Base-by-base conservation (phyloP, 2,113 vertebrate genomes). In the Lampris megalopsis region DNA sequence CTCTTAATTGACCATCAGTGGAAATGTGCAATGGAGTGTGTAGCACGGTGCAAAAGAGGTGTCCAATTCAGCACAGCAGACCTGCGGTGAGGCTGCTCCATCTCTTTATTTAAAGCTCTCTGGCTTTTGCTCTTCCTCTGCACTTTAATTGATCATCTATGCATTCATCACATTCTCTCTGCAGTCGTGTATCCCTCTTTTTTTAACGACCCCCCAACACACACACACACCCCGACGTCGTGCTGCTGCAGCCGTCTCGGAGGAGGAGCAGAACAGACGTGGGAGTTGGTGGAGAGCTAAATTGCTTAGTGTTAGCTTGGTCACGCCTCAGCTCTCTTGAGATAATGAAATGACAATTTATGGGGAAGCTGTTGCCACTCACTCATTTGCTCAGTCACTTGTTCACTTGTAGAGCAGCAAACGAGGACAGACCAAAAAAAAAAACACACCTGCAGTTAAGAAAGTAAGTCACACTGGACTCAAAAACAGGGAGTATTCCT, bases 341-440 rank as follows among this genome's bases (percentile, higher is more conserved):
- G 92, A 93, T 94, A 94, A 94, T 92, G 92, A 93, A 94, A 93
- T 90, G 88, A 93, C 90, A 94, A 94, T 94, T 94, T 94, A 94
- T 92, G 78, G 85, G 84, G 89, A 92, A 92, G 89, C 86, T 91
- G 88, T 84, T 93, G 89, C 90, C 78, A 72, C 88, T 90, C 78
- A 63, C 85, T 88, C 83, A 84, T 92, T 92, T 91, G 87, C 89
- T 88, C 84, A 6, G 41, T 65, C 40, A 63, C 61, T 76, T 63
- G 45, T 71, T 80, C 69, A 81, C 82, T 80, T 84, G 66, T 77
- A 57, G 77, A 80, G 77, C 72, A 79, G 86, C 68, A 68, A 73
- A 9, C 35, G 43, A 73, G 63, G 71, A 74, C 11, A 65, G 83
- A 69, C 65, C 24, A 24, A 24, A 24, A 24, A 24, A 24, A 24